Evolutionary conservation across 2,888 invertebrate genomes (phyloP).

Genomic region (Lumbricus terrestris): DNA sequence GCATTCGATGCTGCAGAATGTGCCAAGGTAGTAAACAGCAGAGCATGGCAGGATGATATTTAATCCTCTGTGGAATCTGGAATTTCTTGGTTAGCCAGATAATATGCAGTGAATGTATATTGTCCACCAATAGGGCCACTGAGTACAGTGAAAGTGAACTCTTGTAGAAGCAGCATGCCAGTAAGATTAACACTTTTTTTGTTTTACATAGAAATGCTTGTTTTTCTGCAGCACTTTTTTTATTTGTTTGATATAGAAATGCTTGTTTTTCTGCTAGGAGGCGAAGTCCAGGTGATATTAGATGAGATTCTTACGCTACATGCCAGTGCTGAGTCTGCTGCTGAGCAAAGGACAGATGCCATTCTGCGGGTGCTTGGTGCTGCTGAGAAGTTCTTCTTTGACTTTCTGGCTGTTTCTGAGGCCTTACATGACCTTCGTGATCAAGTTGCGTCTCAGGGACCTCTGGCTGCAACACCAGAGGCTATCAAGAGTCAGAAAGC

Average conservation of each 20-base stretch:
- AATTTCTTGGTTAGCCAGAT: too few species aligned
- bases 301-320: slow-evolving; percentile 48
- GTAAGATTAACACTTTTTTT: background rate
- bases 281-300: slow-evolving; percentile 37
- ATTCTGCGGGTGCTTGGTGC: slow-evolving; percentile 47
- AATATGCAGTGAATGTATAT: too few species aligned
- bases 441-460: slow-evolving; percentile 53
- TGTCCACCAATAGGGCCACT: too few species aligned
- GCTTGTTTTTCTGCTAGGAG: background rate
- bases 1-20: too few species aligned
- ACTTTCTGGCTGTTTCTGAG: slow-evolving; percentile 50
- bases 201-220: background rate
- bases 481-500: slow-evolving; percentile 54
- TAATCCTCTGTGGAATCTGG: too few species aligned
- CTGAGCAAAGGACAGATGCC: slow-evolving; percentile 43
- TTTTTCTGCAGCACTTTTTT: background rate
- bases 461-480: slow-evolving; percentile 52
- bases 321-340: slow-evolving; percentile 35
- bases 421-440: slow-evolving; percentile 55
- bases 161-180: too few species aligned
- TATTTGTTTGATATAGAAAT: background rate
- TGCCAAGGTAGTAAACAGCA: too few species aligned
- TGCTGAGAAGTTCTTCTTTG: slow-evolving; percentile 51
- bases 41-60: too few species aligned
- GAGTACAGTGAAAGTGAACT: too few species aligned